Conservation (phyloP, 1,140 invertebrate species). For the Diabrotica undecimpunctata region DNA sequence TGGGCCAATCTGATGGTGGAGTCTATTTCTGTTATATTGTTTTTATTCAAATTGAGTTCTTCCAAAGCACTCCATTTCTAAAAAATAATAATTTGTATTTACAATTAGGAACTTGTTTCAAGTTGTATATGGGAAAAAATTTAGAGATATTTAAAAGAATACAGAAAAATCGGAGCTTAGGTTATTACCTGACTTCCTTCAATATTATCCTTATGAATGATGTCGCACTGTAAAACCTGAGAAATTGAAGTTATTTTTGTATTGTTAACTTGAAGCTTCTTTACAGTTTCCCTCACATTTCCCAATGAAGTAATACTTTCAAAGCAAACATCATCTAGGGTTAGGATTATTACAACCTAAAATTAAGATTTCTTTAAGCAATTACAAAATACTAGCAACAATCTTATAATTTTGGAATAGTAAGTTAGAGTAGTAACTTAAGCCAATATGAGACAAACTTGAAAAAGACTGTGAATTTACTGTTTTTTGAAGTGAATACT, state of each 20-base stretch:
- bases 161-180: too few relatives aligned
- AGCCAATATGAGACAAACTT: too few relatives aligned
- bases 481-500: too few relatives aligned
- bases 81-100: conserved; percentile 28
- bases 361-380: background rate
- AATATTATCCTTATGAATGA: conserved; percentile 59
- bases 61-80: conserved; percentile 65
- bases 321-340: conserved; percentile 31
- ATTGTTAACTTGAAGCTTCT: conserved; percentile 57
- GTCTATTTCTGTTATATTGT: conserved; percentile 74
- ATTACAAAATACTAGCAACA: too few relatives aligned
- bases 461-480: too few relatives aligned
- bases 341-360: background rate
- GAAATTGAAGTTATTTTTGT: conserved; percentile 60
- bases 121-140: too few relatives aligned
- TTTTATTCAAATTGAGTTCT: conserved; percentile 73
- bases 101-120: background rate
- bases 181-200: conserved; percentile 51
- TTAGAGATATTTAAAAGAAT: background rate
- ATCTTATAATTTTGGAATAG: too few relatives aligned
- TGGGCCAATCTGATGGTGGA: conserved; percentile 76
- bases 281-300: conserved; percentile 65
- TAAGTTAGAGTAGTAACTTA: too few relatives aligned
- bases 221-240: conserved; percentile 74
- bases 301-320: conserved; percentile 48